Evolutionary conservation across 2,797 vertebrate species (phyloP), one percentile per base, ranked within the genome.

Genomic region (Tapirus indicus): DNA sequence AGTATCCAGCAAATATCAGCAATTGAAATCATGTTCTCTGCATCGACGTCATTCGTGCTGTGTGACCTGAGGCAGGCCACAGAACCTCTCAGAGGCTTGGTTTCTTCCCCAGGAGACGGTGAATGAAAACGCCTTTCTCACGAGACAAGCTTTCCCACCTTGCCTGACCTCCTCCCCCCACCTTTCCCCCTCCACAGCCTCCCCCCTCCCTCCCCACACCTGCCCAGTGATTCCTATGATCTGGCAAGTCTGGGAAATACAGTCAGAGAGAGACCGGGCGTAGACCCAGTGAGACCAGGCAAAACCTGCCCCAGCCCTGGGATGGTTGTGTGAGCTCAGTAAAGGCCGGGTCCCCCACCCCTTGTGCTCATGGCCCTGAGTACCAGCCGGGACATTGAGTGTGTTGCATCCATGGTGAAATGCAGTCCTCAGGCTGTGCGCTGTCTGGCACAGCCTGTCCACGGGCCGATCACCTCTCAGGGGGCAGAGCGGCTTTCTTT

Each of bases 1-100:
- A 74, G 1, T 14, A 3, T 13, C 12, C 49, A 52, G 49, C 60
- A 85, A 9, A 18, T 20, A 7, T 0, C 47, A 6, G 29, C 38
- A 0, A 0, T 2, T 52, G 41, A 32, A 49, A 16, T 78, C 23
- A 5, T 14, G 2, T 3, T 25, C 49, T 85, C 35, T 2, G 0
- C 25, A 21, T 32, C 0, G 10, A 38, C 11, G 0, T 38, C 64
- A 2, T 77, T 47, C 32, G 16, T 58, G 49, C 25, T 54, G n/a
- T 6, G 29, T 66, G 83, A 20, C 27, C 9, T 35, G 49, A 71
- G 25, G 86, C 52, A 41, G 47, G 47, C 72, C 25, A 7, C 2
- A 6, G n/a, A 38, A 23, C 7, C 60, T 52, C 16, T 56, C n/a
- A 20, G 41, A 56, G 47, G 38, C 32, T 47, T 29, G 0, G 4